phyloP scores from a whole-genome alignment of 1,140 invertebrate species.

The Berghia stephanieae region DNA sequence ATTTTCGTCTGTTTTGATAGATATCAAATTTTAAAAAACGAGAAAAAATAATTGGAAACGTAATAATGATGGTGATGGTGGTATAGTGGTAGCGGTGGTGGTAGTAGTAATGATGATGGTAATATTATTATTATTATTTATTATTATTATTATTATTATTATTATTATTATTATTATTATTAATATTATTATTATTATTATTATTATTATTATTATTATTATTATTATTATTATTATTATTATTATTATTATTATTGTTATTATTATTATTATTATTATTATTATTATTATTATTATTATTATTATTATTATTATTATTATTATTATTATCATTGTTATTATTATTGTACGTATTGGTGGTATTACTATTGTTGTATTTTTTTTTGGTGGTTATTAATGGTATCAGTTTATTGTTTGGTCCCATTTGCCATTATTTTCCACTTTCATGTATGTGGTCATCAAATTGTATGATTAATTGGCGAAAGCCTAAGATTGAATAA shows the following conservation, averaged over 20 bases:
- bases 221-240: not conserved
- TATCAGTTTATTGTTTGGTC: too few species aligned
- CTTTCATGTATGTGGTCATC: too few species aligned
- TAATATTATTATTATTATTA: not conserved
- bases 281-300: not conserved
- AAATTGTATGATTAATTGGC: too few species aligned
- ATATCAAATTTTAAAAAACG: conserved; percentile 1
- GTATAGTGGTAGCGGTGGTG: not conserved
- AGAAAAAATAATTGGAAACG: not conserved
- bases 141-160: not conserved
- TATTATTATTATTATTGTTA: not conserved
- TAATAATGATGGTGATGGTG: not conserved
- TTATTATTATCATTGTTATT: not conserved
- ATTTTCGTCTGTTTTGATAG: too few species aligned
- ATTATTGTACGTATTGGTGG: not conserved
- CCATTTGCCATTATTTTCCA: too few species aligned
- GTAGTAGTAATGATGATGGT: not conserved
- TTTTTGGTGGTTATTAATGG: too few species aligned
- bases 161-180: conserved; percentile 19
- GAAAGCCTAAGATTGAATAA: too few species aligned
- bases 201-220: not conserved
- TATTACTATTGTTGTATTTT: not conserved
- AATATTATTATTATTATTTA: not conserved
- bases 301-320: not conserved
- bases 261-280: not conserved